phyloP scores from a whole-genome alignment of 2,113 vertebrate species.

The Perognathus longimembris region DNA sequence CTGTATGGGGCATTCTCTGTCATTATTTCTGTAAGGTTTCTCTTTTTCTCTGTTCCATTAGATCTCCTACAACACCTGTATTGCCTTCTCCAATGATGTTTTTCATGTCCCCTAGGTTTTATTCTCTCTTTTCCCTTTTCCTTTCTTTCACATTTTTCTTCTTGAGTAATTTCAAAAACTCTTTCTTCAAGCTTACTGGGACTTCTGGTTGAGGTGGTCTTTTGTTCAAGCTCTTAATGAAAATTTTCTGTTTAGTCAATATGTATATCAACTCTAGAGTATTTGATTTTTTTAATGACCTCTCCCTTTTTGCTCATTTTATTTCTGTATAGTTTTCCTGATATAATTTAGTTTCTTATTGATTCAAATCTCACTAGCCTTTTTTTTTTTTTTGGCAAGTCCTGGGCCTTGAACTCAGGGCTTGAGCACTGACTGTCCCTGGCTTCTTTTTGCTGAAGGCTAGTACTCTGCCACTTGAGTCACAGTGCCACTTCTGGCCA shows the following conservation, averaged over 20 bases:
- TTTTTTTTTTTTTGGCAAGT: not conserved
- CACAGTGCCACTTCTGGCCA: no score
- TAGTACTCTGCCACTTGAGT: no score
- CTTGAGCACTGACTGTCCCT: no score
- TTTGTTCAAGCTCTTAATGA: not conserved
- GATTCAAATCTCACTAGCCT: not conserved
- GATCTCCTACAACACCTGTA: no score
- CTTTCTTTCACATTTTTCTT: not conserved
- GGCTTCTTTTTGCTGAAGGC: no score
- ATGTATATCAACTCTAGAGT: not conserved
- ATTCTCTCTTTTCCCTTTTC: not conserved
- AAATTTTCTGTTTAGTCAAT: not conserved
- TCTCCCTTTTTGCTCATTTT: not conserved
- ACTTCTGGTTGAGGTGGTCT: not conserved
- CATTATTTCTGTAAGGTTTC: not conserved
- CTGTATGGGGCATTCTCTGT: not conserved
- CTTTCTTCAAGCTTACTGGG: not conserved
- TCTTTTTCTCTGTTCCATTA: not conserved
- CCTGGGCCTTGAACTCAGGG: no score
- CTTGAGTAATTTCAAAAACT: not conserved
- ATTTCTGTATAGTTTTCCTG: not conserved
- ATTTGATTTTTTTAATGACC: not conserved
- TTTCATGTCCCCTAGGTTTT: not conserved
- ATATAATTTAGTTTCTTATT: not conserved
- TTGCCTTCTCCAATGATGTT: no score